Evolutionary conservation across 2,888 invertebrate genomes (phyloP), one percentile per base, ranked within the genome.

Genomic region (Orthonevra nobilis): DNA sequence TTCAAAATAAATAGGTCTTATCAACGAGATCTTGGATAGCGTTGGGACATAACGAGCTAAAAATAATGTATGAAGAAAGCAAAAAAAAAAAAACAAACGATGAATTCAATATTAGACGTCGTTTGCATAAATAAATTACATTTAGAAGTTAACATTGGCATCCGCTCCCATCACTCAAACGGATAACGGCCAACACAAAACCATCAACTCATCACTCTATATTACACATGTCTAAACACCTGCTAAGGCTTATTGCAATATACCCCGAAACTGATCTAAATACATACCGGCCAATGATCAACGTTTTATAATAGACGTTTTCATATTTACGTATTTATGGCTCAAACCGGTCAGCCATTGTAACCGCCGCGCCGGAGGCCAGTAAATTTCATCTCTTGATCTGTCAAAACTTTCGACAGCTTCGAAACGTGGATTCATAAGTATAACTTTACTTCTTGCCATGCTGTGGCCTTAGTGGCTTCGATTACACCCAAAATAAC

Each of bases 241-340:
- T 12, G 32, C 32, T 58, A n/a, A 7, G 44, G 20, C 36, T n/a
- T 42, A 32, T 44, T 30, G 42, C 30, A 42, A 44, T n/a, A n/a
- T 32, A 44, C 58, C 19, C 30, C 23, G n/a, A 52, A 64, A 54
- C 6, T 42, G 42, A 23, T 54, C 52, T 19, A 52, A 64, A 64
- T 64, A 52, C 42, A 64, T 34, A 32, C 32, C 17, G 23, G 0
- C 20, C 26, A 64, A 48, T 34, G 42, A 52, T 42, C 40, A 42
- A n/a, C 42, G 17, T 26, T 42, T 15, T 52, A 32, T 40, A 32
- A 23, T 52, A 63, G 64, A 10, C n/a, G n/a, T 58, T 19, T 58
- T 58, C 6, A 20, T 42, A 58, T 42, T 19, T 38, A 40, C 40
- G 30, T 23, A 15, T 46, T 28, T 34, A n/a, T n/a, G n/a, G n/a